Percentiles rank a stretch among this genome's conserved stretches.
These are phyloP conservation scores for Notocelia uddmanniana DNA, from an alignment of 2,888 invertebrate species.

Conservation along the genomic window DNA sequence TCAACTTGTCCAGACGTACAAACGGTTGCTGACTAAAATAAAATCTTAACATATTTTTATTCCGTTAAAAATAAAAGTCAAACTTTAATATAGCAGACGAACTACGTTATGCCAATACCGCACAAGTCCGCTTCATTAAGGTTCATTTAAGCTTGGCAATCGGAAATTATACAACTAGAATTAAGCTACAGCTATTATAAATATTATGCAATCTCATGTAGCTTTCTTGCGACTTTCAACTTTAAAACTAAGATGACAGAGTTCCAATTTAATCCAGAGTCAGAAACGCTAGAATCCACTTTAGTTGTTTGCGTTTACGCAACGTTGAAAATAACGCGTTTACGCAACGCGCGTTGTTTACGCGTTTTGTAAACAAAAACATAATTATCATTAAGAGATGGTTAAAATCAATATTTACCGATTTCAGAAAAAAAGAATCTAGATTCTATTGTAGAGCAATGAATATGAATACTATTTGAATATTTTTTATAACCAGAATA, in stretches of 20 bases:
- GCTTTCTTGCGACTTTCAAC: slow-evolving; percentile 4
- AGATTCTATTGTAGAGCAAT: too few relatives aligned
- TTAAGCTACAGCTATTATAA: slow-evolving; percentile 21
- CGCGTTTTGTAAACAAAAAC: too few relatives aligned
- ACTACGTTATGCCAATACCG: neutral
- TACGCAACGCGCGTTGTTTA: too few relatives aligned
- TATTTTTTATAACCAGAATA: too few relatives aligned
- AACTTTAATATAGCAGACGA: neutral
- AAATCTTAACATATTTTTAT: neutral
- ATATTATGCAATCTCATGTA: slow-evolving; percentile 24
- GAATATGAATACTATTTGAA: too few relatives aligned
- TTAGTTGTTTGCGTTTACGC: neutral
- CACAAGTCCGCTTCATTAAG: neutral
- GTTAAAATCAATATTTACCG: too few relatives aligned
- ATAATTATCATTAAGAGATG: too few relatives aligned
- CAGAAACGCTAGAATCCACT: neutral
- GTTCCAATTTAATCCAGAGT: neutral
- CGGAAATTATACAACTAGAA: neutral
- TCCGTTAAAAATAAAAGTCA: neutral
- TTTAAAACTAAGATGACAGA: neutral
- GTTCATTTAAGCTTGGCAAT: neutral
- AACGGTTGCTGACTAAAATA: neutral
- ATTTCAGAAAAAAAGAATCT: too few relatives aligned
- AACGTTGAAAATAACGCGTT: too few relatives aligned
- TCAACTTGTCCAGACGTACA: neutral